A percentile compares a stretch with the other conserved stretches of the same genome.
Conservation (phyloP, 2,888 invertebrate species). For the Sminthurinus aureus region DNA sequence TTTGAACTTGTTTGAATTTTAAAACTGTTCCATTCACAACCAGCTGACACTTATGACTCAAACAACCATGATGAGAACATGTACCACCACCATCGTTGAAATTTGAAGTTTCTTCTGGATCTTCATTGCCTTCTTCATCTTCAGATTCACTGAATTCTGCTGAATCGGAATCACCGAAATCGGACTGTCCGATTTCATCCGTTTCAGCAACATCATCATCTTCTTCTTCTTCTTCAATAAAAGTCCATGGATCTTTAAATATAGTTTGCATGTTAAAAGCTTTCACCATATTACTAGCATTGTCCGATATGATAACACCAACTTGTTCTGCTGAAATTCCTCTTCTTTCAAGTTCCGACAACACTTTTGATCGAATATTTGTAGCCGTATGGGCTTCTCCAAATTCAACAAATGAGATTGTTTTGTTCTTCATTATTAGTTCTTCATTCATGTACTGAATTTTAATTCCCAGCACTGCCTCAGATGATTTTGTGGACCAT, state of each 20-base stretch:
- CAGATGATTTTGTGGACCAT: conserved; percentile 5
- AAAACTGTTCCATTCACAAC: neutral
- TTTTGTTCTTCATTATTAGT: neutral
- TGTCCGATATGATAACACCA: conserved; percentile 11
- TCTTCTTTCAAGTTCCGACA: neutral
- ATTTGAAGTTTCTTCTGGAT: too few relatives aligned
- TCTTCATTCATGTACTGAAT: neutral
- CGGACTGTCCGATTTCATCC: neutral
- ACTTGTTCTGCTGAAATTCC: neutral
- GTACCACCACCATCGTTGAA: too few relatives aligned
- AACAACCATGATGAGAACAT: neutral
- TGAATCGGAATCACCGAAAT: neutral
- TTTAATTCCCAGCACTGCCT: neutral
- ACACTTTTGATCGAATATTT: neutral
- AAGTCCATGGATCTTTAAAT: neutral
- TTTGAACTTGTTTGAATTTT: too few relatives aligned
- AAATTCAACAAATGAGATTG: conserved; percentile 1
- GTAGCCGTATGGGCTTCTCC: neutral
- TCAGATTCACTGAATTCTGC: neutral
- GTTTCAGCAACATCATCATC: neutral
- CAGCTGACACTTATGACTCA: neutral
- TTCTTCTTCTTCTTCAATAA: neutral
- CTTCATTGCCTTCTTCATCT: too few relatives aligned
- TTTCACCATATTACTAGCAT: conserved; percentile 7
- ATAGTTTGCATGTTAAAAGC: neutral